These are phyloP conservation scores for Bubo scandiacus DNA, from an alignment of 2,113 vertebrate species.

Conservation along the genomic window DNA sequence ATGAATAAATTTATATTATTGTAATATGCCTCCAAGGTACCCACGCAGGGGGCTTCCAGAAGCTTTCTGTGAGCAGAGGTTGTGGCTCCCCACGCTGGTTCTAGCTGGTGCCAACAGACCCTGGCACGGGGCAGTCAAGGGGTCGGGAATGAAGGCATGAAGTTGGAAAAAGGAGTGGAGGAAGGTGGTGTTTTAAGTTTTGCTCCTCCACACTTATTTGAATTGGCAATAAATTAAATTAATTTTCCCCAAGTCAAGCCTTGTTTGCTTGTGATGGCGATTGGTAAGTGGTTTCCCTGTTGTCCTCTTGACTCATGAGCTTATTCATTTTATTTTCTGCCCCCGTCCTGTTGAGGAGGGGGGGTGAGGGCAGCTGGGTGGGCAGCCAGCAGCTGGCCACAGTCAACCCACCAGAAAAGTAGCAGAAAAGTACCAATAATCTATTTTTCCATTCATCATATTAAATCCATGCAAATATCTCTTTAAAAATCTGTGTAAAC, in stretches of 20 bases:
- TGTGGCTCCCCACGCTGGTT: accelerated
- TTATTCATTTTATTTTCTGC: neutral
- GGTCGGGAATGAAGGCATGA: neutral
- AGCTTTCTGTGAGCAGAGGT: neutral
- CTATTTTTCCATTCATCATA: neutral
- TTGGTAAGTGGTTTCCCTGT: neutral
- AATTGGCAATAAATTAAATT: neutral
- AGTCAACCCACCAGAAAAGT: neutral
- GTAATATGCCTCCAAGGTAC: neutral
- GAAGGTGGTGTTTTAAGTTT: neutral
- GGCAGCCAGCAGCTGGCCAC: neutral
- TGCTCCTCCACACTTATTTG: neutral
- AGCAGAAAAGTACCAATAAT: neutral
- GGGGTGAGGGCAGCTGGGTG: neutral
- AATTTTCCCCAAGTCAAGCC: neutral
- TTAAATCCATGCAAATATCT: neutral
- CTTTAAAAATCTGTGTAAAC: neutral
- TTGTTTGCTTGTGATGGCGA: neutral
- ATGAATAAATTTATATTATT: neutral
- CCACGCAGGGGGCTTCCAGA: no score
- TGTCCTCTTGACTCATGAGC: accelerated
- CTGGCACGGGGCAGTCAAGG: accelerated
- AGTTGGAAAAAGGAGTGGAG: neutral
- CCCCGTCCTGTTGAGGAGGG: neutral
- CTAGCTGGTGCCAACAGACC: neutral